A percentile compares a stretch with the other conserved stretches of the same genome.
These are phyloP conservation scores for Anisognathus igniventris DNA, from an alignment of 2,797 vertebrate species.

Conservation along the genomic window DNA sequence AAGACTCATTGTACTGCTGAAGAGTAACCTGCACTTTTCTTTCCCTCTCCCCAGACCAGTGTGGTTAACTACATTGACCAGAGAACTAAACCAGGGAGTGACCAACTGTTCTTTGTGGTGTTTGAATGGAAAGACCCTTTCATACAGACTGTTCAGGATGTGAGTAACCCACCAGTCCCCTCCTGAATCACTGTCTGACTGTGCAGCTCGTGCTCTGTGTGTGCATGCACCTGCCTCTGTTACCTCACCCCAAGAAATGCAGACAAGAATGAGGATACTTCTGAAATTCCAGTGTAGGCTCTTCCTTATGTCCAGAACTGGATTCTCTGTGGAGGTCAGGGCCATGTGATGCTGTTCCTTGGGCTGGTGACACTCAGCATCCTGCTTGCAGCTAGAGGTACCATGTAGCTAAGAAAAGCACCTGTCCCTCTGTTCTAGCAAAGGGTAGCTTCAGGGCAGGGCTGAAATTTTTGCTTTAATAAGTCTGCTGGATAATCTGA, in stretches of 20 bases:
- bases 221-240: background rate
- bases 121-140: constrained; percentile 97
- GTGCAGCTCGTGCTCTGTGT: accelerated
- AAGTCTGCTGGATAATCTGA: background rate
- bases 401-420: accelerated
- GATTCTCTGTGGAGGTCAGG: background rate
- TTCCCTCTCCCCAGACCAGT: constrained; percentile 77
- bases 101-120: constrained; percentile 91
- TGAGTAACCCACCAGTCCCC: constrained; percentile 64
- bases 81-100: constrained; percentile 69
- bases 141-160: constrained; percentile 91
- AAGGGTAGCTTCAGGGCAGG: background rate
- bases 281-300: background rate
- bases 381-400: background rate
- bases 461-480: background rate
- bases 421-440: background rate
- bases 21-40: background rate
- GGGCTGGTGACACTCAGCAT: background rate
- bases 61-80: constrained; percentile 95
- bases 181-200: background rate
- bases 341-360: background rate
- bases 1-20: background rate
- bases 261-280: background rate
- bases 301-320: background rate
- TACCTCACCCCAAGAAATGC: background rate